phyloP scores from a whole-genome alignment of 2,888 invertebrate genomes.

The Acrobeloides nanus region DNA sequence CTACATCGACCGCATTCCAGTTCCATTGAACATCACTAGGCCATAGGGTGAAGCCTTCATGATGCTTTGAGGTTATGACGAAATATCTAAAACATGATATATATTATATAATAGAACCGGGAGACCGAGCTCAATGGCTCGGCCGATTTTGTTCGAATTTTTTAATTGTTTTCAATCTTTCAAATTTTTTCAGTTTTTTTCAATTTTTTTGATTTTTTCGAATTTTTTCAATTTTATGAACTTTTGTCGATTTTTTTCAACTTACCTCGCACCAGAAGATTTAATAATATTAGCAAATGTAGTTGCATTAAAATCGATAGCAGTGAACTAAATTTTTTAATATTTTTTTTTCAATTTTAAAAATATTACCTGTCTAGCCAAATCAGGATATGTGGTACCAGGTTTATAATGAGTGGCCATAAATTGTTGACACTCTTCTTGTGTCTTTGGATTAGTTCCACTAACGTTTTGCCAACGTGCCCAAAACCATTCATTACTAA shows the following conservation, averaged over 20 bases:
- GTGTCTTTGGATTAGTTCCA: conserved; percentile 29
- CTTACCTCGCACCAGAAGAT: conserved; percentile 75
- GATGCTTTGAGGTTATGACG: conserved; percentile 58
- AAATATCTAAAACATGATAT: conserved; percentile 57
- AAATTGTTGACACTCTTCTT: conserved; percentile 58
- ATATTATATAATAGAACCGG: too few relatives aligned
- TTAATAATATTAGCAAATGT: conserved; percentile 76
- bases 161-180: too few relatives aligned
- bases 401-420: conserved; percentile 78
- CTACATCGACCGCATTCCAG: conserved; percentile 51
- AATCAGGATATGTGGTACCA: conserved; percentile 80
- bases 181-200: too few relatives aligned
- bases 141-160: too few relatives aligned
- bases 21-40: conserved; percentile 9
- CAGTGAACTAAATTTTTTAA: conserved; percentile 65
- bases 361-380: conserved; percentile 62
- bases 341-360: neutral
- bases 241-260: too few relatives aligned
- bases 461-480: conserved; percentile 52
- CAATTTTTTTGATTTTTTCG: too few relatives aligned
- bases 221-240: too few relatives aligned
- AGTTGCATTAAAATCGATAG: conserved; percentile 77
- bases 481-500: too few relatives aligned
- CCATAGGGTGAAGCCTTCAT: conserved; percentile 58
- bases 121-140: too few relatives aligned